These are phyloP conservation scores for Lates calcarifer DNA, from an alignment of 2,113 vertebrate species.

Conservation along the genomic window DNA sequence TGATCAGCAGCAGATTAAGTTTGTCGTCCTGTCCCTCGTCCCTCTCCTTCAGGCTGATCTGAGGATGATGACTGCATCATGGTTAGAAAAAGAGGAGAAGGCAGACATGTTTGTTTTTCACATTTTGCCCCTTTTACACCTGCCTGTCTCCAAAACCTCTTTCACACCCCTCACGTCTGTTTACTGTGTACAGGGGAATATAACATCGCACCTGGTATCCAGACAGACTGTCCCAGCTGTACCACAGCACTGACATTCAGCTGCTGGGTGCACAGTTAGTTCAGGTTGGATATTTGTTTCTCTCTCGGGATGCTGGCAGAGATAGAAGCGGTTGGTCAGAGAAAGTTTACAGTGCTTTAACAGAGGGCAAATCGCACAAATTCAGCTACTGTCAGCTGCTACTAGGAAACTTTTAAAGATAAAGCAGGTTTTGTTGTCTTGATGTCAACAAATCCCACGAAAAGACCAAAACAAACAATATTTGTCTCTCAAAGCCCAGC, in stretches of 20 bases:
- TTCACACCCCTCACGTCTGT: neutral
- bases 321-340: neutral
- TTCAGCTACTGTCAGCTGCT: neutral
- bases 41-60: conserved; percentile 25
- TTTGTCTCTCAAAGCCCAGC: too few species aligned
- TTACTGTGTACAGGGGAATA: neutral
- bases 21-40: neutral
- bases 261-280: conserved; percentile 1
- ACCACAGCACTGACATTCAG: too few species aligned
- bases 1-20: conserved; percentile 12
- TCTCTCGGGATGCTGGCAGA: neutral
- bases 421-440: too few species aligned
- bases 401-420: too few species aligned
- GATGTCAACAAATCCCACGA: too few species aligned
- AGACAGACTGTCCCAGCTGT: conserved; percentile 43
- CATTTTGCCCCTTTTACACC: conserved; percentile 31
- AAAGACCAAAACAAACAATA: too few species aligned
- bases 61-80: neutral
- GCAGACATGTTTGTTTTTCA: conserved; percentile 62
- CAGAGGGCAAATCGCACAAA: neutral
- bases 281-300: neutral
- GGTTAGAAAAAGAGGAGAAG: neutral
- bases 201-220: conserved; percentile 32
- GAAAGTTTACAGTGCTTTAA: too few species aligned
- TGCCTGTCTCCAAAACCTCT: neutral